phyloP scores from a whole-genome alignment of 2,113 vertebrate species.

The Fukomys damarensis region DNA sequence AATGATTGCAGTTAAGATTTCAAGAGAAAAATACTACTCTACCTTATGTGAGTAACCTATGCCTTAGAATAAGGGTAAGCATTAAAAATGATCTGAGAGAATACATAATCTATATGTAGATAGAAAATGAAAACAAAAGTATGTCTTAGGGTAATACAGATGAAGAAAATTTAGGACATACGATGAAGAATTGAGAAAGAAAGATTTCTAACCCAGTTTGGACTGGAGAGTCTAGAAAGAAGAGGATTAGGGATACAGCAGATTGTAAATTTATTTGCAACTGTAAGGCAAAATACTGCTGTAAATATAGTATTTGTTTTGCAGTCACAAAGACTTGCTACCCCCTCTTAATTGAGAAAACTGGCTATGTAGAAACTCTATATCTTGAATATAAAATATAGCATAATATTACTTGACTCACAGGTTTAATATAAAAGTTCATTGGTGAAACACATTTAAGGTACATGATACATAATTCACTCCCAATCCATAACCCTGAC shows the following conservation, averaged over 20 bases:
- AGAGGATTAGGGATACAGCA: not conserved
- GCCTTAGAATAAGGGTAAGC: not conserved
- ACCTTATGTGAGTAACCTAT: not conserved
- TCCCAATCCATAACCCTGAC: not conserved
- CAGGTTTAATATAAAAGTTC: not conserved
- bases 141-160: not conserved
- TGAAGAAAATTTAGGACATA: not conserved
- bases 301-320: not conserved
- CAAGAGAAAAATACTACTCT: not conserved
- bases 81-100: not conserved
- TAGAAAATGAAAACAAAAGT: not conserved
- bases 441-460: not conserved
- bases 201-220: not conserved
- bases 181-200: not conserved
- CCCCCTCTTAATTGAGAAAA: not conserved
- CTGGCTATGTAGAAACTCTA: not conserved
- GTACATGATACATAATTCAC: not conserved
- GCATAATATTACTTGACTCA: not conserved
- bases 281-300: not conserved
- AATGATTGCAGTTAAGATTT: slow-evolving; percentile 28
- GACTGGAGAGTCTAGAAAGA: not conserved
- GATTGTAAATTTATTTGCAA: not conserved
- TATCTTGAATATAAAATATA: not conserved
- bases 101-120: not conserved
- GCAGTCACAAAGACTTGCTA: not conserved